Conservation (phyloP, 1,140 invertebrate genomes). For the Matsumurasca onukii region DNA sequence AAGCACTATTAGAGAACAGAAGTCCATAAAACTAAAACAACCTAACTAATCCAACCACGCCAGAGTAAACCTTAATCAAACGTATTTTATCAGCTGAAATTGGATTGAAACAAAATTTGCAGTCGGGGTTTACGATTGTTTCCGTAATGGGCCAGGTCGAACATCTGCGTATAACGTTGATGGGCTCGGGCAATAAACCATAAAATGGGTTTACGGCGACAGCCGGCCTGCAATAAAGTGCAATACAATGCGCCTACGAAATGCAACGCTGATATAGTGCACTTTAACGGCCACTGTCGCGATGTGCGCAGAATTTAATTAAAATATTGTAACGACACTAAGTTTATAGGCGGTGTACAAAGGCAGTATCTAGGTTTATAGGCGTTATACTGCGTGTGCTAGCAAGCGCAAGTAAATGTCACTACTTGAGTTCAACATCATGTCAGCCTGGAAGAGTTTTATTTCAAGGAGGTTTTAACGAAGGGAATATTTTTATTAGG, state of each 20-base stretch:
- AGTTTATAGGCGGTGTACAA: too few relatives aligned
- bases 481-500: too few relatives aligned
- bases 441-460: too few relatives aligned
- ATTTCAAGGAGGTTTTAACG: too few relatives aligned
- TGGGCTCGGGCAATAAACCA: constrained; percentile 19
- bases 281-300: constrained; percentile 19
- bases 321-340: constrained; percentile 10
- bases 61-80: not conserved
- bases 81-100: too few relatives aligned
- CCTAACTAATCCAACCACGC: too few relatives aligned
- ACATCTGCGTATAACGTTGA: constrained; percentile 21
- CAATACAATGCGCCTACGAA: constrained; percentile 25
- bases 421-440: too few relatives aligned
- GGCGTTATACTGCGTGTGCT: too few relatives aligned
- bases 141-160: not conserved
- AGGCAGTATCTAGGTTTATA: too few relatives aligned
- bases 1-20: too few relatives aligned
- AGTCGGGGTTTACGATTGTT: not conserved
- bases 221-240: not conserved
- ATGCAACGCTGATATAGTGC: constrained; percentile 19
- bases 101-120: not conserved
- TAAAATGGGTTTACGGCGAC: constrained; percentile 21
- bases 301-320: constrained; percentile 12
- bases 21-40: too few relatives aligned
- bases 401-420: too few relatives aligned